Evolutionary conservation across 2,113 vertebrate genomes (phyloP), one percentile per base, ranked within the genome.

Genomic region (Oncorhynchus keta): DNA sequence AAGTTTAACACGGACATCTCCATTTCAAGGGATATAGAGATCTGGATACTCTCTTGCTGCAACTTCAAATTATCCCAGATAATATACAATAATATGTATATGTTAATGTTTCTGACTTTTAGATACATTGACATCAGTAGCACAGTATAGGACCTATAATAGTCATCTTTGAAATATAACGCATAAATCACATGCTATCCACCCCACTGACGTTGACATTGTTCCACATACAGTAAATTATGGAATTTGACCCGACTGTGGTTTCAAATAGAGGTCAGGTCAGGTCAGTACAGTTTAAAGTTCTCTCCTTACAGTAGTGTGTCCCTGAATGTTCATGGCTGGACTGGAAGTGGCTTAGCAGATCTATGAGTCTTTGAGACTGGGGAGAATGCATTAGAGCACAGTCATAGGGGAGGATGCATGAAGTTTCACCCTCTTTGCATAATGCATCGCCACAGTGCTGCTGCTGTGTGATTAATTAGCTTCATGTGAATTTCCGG

Each of bases 391-490:
- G 59, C n/a, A 24, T 22, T 62, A 62, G 28, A 35, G n/a, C 65
- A 12, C 39, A 51, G 69, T 66, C 62, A 72, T 2, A 30, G 51
- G 26, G 65, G 13, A 55, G 28, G 65, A 18, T 26, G 24, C 57
- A 26, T 59, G 55, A n/a, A 20, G 68, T 62, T 45, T 32, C 57
- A 26, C 24, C 48, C 67, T 24, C 26, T 14, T 67, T 68, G 39
- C 28, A 18, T 55, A 39, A 48, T n/a, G 20, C 28, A 49, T 62
- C 32, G 39, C 26, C 51, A 76, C 20, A 67, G 62, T 74, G 69
- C 45, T 74, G 39, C 39, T 11, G 68, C 22, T 8, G 51, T 74
- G 39, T 82, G 75, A 85, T 85, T 85, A 78, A 82, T 82, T 76
- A 80, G 30, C 68, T 62, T 67, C 57, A 74, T 32, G 72, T 66